phyloP scores from a whole-genome alignment of 2,888 invertebrate species.

The Amblyjoppa proteus region DNA sequence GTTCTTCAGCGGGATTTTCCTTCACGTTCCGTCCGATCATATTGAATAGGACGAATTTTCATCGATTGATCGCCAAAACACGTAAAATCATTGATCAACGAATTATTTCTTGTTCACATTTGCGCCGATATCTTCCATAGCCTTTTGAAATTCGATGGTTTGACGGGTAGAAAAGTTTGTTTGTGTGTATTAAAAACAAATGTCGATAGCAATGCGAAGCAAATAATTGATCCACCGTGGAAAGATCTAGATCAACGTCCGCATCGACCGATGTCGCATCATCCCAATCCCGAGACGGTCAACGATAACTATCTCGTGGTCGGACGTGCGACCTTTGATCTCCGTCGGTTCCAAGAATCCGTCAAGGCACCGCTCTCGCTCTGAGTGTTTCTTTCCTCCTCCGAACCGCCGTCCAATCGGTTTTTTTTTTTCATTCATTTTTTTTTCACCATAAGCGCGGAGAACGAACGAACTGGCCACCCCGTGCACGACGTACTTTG shows the following conservation, averaged over 20 bases:
- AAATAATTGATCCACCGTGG: background rate
- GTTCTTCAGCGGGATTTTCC: background rate
- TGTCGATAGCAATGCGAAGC: background rate
- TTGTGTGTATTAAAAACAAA: background rate
- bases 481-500: slow-evolving; percentile 46
- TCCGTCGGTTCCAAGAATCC: slow-evolving; percentile 52
- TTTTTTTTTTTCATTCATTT: slow-evolving; percentile 21
- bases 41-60: background rate
- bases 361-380: slow-evolving; percentile 31
- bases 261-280: slow-evolving; percentile 11
- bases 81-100: background rate
- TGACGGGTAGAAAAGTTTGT: background rate
- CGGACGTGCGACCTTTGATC: slow-evolving; percentile 59
- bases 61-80: background rate
- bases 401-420: slow-evolving; percentile 17
- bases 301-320: slow-evolving; percentile 46
- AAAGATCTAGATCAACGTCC: background rate
- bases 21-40: background rate
- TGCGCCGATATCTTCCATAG: no score
- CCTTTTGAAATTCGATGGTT: background rate
- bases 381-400: slow-evolving; percentile 29
- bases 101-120: background rate
- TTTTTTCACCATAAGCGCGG: slow-evolving; percentile 36
- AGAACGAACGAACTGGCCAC: slow-evolving; percentile 32
- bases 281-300: slow-evolving; percentile 27